Evolutionary conservation across 2,113 vertebrate genomes (phyloP), one percentile per base, ranked within the genome.

Genomic region (Phyllostomus discolor): DNA sequence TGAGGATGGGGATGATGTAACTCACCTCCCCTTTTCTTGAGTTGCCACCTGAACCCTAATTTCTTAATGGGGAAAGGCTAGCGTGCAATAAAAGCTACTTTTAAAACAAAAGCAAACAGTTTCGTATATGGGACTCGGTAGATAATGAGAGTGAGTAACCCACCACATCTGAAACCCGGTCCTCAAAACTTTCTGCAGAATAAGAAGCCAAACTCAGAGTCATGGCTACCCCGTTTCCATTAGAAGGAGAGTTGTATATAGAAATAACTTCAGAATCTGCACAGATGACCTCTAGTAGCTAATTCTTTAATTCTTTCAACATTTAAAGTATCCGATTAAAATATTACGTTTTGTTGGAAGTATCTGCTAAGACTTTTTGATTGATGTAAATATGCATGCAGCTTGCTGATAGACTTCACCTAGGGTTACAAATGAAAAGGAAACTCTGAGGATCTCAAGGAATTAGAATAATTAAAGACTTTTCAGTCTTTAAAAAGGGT

Each of bases 51-150:
- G 82, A 95, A 94, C 57, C 66, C 72, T 97, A 52, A 59, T 95
- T 91, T 96, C 86, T 95, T 35, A 83, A 38, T 52, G 48, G 88
- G 73, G 38, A 96, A 95, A 91, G 17, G 64, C 62, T 43, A 70
- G 31, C 67, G 73, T 96, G 54, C 79, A 96, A 84, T 94, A 97
- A 96, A 96, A 95, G 86, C 96, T 96, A 79, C 79, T 93, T 97
- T 95, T 93, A 79, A 96, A 95, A 89, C 86, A 94, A 73, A 96
- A 80, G 54, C 64, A 92, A 91, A 96, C 93, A 70, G 52, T 83
- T 96, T 97, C 46, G 31, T 67, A 22, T 50, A 50, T 38, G 59
- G 90, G 41, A 82, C 95, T 96, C 89, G 69, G 2, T 91, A 46
- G 82, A 38, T 67, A 22, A 19, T 0, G 70, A 90, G 82, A 82